Conservation (phyloP, 2,113 vertebrate species). For the Hassar affinis region DNA sequence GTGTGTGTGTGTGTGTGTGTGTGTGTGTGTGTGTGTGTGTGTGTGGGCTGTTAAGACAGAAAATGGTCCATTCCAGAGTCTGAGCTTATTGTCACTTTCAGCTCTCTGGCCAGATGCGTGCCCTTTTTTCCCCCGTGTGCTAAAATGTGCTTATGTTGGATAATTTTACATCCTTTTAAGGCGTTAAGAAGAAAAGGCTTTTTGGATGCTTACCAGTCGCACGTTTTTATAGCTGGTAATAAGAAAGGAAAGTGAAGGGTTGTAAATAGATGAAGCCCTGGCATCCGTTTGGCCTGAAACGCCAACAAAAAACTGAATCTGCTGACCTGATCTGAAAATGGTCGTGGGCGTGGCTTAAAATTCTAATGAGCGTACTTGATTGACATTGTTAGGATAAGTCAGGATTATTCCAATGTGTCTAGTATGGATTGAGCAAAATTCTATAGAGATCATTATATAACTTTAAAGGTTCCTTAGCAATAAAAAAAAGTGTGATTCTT, state of each 20-base stretch:
- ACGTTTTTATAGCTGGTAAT: background rate
- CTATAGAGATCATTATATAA: background rate
- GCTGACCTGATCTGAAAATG: background rate
- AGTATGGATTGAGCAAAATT: background rate
- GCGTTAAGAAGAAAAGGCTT: background rate
- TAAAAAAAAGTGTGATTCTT: background rate
- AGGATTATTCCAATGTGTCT: background rate
- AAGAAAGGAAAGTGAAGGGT: background rate
- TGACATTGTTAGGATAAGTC: background rate
- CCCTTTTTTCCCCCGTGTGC: background rate
- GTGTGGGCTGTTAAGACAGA: background rate
- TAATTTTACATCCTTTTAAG: background rate
- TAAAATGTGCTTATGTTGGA: constrained; percentile 4
- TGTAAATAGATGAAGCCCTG: background rate
- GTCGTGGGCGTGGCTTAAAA: background rate
- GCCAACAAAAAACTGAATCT: background rate
- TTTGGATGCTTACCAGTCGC: background rate
- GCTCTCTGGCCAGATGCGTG: background rate
- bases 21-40: constrained; percentile 8
- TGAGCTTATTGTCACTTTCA: constrained; percentile 3
- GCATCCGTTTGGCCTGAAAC: background rate
- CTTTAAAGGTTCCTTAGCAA: background rate
- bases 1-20: constrained; percentile 6
- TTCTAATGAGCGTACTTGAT: background rate
- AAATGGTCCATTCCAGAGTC: constrained; percentile 18